Conservation (phyloP, 2,113 vertebrate species). For the Numida meleagris region DNA sequence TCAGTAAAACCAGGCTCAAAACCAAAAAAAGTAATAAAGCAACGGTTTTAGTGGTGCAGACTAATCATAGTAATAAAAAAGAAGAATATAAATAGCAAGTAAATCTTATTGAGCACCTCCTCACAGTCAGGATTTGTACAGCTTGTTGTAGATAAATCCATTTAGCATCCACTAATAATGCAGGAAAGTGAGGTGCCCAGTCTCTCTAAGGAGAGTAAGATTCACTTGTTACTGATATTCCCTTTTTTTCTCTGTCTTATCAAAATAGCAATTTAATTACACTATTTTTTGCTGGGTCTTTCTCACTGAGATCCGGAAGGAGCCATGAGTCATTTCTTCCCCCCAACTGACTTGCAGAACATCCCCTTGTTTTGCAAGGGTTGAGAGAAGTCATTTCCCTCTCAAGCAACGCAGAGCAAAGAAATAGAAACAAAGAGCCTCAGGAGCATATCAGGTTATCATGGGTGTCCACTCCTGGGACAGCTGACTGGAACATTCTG, state of each 20-base stretch:
- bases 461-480: not conserved
- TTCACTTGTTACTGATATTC: not conserved
- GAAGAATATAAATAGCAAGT: not conserved
- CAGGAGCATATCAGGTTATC: accelerated
- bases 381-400: not conserved
- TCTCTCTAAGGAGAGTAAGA: not conserved
- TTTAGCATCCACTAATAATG: accelerated
- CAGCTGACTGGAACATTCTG: not conserved
- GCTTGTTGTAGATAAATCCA: not conserved
- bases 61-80: not conserved
- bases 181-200: not conserved
- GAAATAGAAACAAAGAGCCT: not conserved
- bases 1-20: not conserved
- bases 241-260: not conserved
- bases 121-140: too few relatives aligned
- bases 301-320: not conserved
- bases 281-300: not conserved
- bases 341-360: not conserved
- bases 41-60: not conserved
- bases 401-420: not conserved
- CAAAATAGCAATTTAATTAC: not conserved
- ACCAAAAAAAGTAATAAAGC: not conserved
- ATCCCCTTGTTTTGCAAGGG: not conserved
- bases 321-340: not conserved
- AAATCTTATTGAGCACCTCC: not conserved